Evolutionary conservation across 1,140 invertebrate species (phyloP), one percentile per base, ranked within the genome.

Genomic region (Diploscapter pachys): DNA sequence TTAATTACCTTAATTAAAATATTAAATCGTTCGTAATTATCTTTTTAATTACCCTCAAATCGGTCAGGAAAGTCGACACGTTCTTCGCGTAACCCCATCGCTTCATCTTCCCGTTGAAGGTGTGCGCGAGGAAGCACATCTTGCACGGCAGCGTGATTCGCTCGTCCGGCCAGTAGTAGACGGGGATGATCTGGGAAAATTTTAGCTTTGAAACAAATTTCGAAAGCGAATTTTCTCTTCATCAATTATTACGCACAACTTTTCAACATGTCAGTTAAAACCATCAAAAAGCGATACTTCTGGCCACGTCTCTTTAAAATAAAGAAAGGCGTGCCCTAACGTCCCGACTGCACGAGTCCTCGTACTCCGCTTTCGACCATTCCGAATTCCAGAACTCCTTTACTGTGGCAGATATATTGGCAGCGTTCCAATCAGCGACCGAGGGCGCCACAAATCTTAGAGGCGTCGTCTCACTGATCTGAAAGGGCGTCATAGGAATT

Each of bases 161-260:
- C 53, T 79, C 75, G 11, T 76, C 75, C 9, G 78, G 78, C 74
- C 75, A 79, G 51, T 68, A 79, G 31, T 77, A 79, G 13, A 79
- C 78, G 4, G 78, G 78, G 6, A 79, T 65, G 8, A 79, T 69
- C 54, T 69, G 63, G 31, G 70, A 61, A 48, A 62, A 70, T 75
- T 61, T n/a, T 13, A 74, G 49, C 0, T 51, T 55, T 51, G 4
- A 64, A n/a, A 11, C 8, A 52, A 11, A 49, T 52, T 48, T 64
- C 11, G 3, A 5, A n/a, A 53, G 0, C 31, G 31, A 31, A 31
- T 1, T 31, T 31, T 31, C 31, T 31, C 0, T 31, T 31, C 31
- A 31, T 31, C 31, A 31, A 31, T 0, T 31, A 31, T 31, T 31
- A 31, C 31, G 31, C 4, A 48, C 4, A 5, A 5, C 5, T 5